Conservation (phyloP, 2,113 vertebrate species). For the Pygoscelis adeliae region DNA sequence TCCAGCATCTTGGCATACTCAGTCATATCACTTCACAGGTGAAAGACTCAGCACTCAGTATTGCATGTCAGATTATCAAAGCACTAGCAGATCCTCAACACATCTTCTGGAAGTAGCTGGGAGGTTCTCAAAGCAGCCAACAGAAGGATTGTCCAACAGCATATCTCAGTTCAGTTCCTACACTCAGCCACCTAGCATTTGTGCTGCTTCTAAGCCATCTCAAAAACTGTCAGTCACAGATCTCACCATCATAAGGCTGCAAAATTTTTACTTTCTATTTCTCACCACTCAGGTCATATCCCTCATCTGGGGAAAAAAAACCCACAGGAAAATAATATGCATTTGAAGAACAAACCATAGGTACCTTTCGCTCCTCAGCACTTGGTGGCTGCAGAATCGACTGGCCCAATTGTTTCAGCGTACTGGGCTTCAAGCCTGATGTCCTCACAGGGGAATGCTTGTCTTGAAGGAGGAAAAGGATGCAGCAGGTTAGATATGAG, state of each 20-base stretch:
- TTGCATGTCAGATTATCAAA: neutral
- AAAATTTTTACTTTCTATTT: neutral
- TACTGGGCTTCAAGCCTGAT: constrained; percentile 89
- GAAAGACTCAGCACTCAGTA: neutral
- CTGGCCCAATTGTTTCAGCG: constrained; percentile 86
- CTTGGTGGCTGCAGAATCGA: constrained; percentile 63
- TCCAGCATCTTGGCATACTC: neutral
- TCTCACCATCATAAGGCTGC: neutral
- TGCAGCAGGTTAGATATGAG: neutral
- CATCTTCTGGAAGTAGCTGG: neutral
- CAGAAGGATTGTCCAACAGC: neutral
- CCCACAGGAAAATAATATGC: neutral
- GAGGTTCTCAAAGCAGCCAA: neutral
- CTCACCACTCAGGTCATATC: neutral
- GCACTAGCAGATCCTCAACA: neutral
- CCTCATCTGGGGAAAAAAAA: neutral
- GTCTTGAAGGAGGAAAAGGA: constrained; percentile 62
- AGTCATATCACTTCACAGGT: neutral
- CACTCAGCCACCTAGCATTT: neutral
- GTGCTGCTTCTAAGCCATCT: neutral
- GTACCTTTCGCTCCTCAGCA: constrained; percentile 69
- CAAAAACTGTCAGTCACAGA: neutral
- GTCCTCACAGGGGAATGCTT: constrained; percentile 75
- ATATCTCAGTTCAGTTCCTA: neutral
- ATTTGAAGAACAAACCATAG: neutral